phyloP scores from a whole-genome alignment of 1,140 invertebrate genomes.

The Apis florea region DNA sequence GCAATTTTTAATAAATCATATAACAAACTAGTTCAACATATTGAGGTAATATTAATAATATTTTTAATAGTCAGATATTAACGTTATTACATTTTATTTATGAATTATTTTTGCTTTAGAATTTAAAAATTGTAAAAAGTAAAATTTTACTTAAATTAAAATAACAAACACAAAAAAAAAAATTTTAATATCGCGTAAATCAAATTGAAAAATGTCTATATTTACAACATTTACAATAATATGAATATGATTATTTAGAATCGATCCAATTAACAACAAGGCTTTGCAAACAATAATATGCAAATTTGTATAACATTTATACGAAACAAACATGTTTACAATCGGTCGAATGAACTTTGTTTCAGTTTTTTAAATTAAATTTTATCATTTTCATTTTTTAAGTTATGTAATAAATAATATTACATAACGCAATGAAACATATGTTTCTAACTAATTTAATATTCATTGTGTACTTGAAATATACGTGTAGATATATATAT shows the following conservation, averaged over 20 bases:
- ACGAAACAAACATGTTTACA: background rate
- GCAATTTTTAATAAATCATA: no score
- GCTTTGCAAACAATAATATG: background rate
- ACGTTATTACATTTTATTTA: no score
- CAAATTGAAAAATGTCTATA: background rate
- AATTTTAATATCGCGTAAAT: background rate
- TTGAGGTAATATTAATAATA: no score
- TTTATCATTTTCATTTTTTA: no score
- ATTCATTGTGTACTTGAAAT: no score
- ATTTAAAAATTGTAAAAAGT: no score
- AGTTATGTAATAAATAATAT: background rate
- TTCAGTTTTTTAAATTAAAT: background rate
- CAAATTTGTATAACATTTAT: background rate
- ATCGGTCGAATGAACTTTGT: background rate
- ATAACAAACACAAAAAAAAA: background rate
- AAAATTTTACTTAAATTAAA: background rate
- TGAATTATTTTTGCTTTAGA: no score
- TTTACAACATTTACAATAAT: background rate
- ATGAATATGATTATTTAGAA: background rate
- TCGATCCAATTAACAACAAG: background rate
- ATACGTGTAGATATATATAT: no score
- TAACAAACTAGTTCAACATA: no score
- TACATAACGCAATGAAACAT: no score
- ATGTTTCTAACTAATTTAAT: no score
- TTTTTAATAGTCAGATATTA: no score